Conservation (phyloP, 2,113 vertebrate genomes). For the Myiagra hebetior region DNA sequence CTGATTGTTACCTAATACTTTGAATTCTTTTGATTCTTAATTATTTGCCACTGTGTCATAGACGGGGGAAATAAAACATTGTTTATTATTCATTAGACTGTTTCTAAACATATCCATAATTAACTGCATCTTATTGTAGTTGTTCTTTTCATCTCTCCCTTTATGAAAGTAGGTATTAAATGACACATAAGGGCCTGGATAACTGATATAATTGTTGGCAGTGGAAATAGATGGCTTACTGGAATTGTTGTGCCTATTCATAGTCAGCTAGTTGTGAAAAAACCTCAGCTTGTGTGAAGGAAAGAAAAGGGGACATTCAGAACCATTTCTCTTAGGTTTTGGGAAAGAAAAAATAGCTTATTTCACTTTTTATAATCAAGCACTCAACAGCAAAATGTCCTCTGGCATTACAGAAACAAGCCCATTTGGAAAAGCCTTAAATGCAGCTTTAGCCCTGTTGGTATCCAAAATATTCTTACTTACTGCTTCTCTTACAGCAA, state of each 20-base stretch:
- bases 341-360: not conserved
- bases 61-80: slow-evolving; percentile 67
- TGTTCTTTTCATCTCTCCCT: slow-evolving; percentile 59
- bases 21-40: slow-evolving; percentile 77
- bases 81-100: slow-evolving; percentile 71
- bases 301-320: slow-evolving; percentile 5
- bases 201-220: slow-evolving; percentile 56
- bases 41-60: slow-evolving; percentile 69
- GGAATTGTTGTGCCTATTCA: slow-evolving; percentile 51
- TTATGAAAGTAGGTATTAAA: slow-evolving; percentile 64
- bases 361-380: not conserved
- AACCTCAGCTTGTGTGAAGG: not conserved
- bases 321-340: not conserved
- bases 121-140: slow-evolving; percentile 49
- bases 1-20: slow-evolving; percentile 77
- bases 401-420: not conserved
- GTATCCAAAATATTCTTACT: not conserved
- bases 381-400: not conserved
- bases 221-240: not conserved
- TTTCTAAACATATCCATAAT: slow-evolving; percentile 69
- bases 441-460: not conserved
- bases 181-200: slow-evolving; percentile 33
- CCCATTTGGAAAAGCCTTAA: not conserved
- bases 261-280: slow-evolving; percentile 19
- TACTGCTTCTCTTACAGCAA: not conserved